These are phyloP conservation scores for Chelonia mydas DNA, from an alignment of 2,797 vertebrate species.

Conservation along the genomic window DNA sequence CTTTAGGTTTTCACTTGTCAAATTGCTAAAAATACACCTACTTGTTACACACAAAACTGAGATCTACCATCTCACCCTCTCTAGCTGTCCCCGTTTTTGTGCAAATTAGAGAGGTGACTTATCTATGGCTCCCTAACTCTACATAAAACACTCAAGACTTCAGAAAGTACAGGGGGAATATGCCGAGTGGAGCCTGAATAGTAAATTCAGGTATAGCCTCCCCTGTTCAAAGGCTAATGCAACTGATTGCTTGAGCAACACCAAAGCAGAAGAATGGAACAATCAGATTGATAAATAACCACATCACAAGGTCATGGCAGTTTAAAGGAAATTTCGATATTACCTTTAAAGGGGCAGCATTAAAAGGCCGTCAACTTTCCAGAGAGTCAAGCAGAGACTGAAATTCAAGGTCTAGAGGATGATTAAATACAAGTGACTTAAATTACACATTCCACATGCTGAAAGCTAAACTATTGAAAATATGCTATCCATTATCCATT, in stretches of 20 bases:
- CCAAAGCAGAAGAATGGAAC: not conserved
- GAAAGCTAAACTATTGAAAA: constrained; percentile 59
- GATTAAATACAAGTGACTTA: constrained; percentile 67
- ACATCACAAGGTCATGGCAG: not conserved
- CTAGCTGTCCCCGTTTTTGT: constrained; percentile 30
- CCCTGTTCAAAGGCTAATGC: fast-evolving
- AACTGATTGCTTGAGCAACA: not conserved
- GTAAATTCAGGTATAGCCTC: not conserved
- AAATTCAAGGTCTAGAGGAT: constrained; percentile 57
- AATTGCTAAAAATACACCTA: constrained; percentile 34
- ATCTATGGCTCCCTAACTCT: fast-evolving
- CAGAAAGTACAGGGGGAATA: not conserved
- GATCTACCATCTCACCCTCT: constrained; percentile 29
- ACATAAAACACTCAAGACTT: constrained; percentile 19
- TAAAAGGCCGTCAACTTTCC: constrained; percentile 44
- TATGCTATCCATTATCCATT: not conserved
- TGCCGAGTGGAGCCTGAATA: fast-evolving
- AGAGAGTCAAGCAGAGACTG: constrained; percentile 19
- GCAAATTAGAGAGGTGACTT: constrained; percentile 11
- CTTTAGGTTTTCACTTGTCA: constrained; percentile 27
- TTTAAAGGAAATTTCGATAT: not conserved
- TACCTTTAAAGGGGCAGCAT: not conserved
- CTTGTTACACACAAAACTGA: not conserved
- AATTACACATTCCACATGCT: constrained; percentile 57
- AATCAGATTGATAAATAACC: not conserved